Conservation (phyloP, 2,797 vertebrate species). For the Chelon auratus region DNA sequence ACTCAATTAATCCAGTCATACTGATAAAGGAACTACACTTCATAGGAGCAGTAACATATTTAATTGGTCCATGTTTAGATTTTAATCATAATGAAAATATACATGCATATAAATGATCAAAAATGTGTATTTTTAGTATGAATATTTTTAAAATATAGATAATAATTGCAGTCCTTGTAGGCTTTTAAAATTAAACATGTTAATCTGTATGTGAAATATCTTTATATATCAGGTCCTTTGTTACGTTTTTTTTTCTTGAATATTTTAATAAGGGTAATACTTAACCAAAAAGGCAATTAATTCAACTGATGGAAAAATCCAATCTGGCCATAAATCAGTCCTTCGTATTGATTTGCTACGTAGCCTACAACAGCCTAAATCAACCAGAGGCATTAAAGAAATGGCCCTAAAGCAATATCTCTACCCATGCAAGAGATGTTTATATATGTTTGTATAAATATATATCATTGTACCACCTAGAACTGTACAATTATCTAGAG, state of each 20-base stretch:
- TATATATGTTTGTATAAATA: no score
- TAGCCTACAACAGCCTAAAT: neutral
- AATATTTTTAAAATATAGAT: no score
- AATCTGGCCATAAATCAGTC: constrained; percentile 7
- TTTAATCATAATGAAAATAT: neutral
- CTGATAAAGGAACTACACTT: neutral
- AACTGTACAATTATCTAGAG: neutral
- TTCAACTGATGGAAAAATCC: constrained; percentile 11
- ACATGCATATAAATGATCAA: neutral
- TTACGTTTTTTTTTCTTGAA: neutral
- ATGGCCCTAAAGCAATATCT: neutral
- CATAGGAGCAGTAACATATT: neutral
- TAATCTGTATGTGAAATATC: no score
- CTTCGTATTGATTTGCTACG: constrained; percentile 1
- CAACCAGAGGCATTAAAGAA: neutral
- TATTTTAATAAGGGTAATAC: neutral
- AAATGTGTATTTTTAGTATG: no score
- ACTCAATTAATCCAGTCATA: neutral
- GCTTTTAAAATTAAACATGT: no score
- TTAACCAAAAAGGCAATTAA: neutral
- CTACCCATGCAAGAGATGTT: neutral
- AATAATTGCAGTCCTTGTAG: no score
- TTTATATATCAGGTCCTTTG: neutral
- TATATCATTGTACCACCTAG: neutral
- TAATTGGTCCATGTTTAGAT: neutral